Evolutionary conservation across 2,888 invertebrate species (phyloP), one percentile per base, ranked within the genome.

Genomic region (Cantharis lateralis): DNA sequence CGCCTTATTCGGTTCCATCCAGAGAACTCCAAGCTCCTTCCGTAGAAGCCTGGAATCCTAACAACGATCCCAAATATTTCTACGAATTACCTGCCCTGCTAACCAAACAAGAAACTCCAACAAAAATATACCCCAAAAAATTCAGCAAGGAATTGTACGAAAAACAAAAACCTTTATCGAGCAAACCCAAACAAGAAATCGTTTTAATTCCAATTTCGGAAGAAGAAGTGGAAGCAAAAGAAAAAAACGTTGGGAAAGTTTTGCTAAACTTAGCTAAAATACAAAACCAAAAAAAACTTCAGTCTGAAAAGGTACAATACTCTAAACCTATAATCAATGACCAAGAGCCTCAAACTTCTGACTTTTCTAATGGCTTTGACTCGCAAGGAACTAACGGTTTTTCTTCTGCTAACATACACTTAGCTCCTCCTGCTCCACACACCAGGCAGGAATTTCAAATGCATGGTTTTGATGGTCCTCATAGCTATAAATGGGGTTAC

Each of bases 401-500:
- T 70, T 61, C 70, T 20, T 28, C 69, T 62, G 69, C 48, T 9
- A 18, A 62, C 48, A 18, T n/a, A 15, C 72, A 74, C 62, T 73
- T 62, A 72, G 62, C 75, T 32, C 61, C 72, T 62, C 64, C 77
- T 77, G 80, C 82, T 71, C 79, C 86, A 48, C 89, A 89, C 32
- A 90, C 91, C 74, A 86, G 94, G 76, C 91, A 94, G 4, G 92
- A 93, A 85, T 96, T 95, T 89, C 94, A 95, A 85, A 92, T 95
- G 90, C 93, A 94, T 83, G 95, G 95, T 80, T 93, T 95, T 88
- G 92, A 93, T 82, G 95, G 95, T 66, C 95, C 95, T 0, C 91
- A 94, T 85, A 93, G 94, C 81, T 95, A 95, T 87, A 93, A 95
- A 87, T 95, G 95, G 87, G 95, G 96, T 84, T 95, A 91, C 87